Base-by-base conservation (phyloP, 2,888 invertebrate genomes). In the Caenorhabditis afra region DNA sequence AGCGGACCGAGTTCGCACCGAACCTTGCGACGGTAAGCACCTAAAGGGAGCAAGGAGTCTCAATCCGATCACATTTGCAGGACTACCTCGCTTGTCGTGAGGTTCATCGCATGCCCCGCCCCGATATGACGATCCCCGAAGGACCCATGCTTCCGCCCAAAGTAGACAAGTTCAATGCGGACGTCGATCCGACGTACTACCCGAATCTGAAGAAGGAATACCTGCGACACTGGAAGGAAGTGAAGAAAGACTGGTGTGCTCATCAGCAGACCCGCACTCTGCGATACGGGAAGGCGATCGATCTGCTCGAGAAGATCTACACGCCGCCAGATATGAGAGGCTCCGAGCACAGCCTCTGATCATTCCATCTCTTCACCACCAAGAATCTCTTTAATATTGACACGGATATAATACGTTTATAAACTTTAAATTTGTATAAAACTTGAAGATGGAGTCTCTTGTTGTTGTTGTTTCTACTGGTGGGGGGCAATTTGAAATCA, bases 1-100 rank as follows among this genome's bases (percentile, higher is more conserved):
- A 55, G n/a, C 20, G 78, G 11, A 66, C 66, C n/a, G 78, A 79
- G n/a, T 79, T 53, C 35, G 75, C 80, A 11, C 66, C 70, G 12
- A 74, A 76, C 47, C 35, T 71, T 16, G 37, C 74, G 14, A 61
- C 66, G 20, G 77, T 76, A 11, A 64, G 68, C 12, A 41, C 14
- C 18, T 39, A 55, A 18, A 39, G 35, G n/a, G n/a, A n/a, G n/a
- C n/a, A 18, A 20, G 3, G 12, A 2, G 47, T 16, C 18, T 47
- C 47, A 45, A 4, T 16, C 20, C 47, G 47, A 18, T 47, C 5
- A 14, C 4, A n/a, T 45, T 66, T 75, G 3, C 50, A 87, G 87
- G 86, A 87, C 39, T 77, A 86, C 37, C 55, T 87, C 22, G 86
- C 87, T 3, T 82, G 86, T 14, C 81, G 85, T 12, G 83, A 85